These are phyloP conservation scores for Enteromius unitaeniatus DNA, from an alignment of 2,797 vertebrate genomes.

Conservation along the genomic window DNA sequence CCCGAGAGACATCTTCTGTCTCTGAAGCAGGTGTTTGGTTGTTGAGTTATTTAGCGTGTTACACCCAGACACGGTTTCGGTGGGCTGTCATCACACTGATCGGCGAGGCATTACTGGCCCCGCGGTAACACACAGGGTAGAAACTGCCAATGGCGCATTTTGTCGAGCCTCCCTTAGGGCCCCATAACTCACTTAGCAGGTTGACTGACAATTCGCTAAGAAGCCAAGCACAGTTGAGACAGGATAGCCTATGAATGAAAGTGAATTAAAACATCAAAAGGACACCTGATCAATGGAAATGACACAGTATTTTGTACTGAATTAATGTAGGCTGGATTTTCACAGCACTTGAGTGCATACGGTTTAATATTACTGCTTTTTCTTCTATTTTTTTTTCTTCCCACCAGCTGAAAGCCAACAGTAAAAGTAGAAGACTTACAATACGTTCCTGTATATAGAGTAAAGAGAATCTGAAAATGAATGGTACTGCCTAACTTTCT, in stretches of 20 bases:
- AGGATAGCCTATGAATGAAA: slow-evolving; percentile 60
- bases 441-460: background rate
- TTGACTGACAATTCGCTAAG: slow-evolving; percentile 79
- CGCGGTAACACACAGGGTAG: slow-evolving; percentile 70
- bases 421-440: slow-evolving; percentile 8
- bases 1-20: slow-evolving; percentile 14
- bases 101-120: slow-evolving; percentile 72
- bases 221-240: slow-evolving; percentile 61
- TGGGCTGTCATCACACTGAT: slow-evolving; percentile 78
- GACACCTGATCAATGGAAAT: slow-evolving; percentile 35
- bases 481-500: slow-evolving; percentile 25
- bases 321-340: slow-evolving; percentile 27
- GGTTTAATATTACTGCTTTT: slow-evolving; percentile 1
- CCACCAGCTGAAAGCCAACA: background rate
- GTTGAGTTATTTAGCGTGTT: slow-evolving; percentile 63
- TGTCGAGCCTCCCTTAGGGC: slow-evolving; percentile 74
- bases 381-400: background rate
- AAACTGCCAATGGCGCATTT: slow-evolving; percentile 79
- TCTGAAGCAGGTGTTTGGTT: slow-evolving; percentile 63
- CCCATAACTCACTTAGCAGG: slow-evolving; percentile 79
- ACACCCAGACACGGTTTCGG: slow-evolving; percentile 31
- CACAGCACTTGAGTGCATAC: slow-evolving; percentile 3
- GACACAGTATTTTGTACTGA: slow-evolving; percentile 20
- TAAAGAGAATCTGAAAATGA: slow-evolving; percentile 41
- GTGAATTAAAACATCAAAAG: slow-evolving; percentile 57